A percentile compares a stretch with the other conserved stretches of the same genome.
Evolutionary conservation across 2,113 vertebrate genomes (phyloP).

Genomic region (Mustelus asterias): DNA sequence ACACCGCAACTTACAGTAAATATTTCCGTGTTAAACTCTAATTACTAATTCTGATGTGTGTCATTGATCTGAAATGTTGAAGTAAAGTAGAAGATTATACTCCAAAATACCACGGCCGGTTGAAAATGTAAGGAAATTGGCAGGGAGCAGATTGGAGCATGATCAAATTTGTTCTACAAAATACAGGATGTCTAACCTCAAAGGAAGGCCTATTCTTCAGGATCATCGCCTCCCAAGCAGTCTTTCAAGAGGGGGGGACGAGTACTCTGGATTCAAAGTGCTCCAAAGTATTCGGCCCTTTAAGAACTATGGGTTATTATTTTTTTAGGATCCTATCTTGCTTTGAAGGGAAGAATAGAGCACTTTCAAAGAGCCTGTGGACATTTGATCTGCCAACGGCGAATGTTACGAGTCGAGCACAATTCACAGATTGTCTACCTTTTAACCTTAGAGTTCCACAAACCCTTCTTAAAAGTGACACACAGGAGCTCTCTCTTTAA

Average conservation of each 20-base stretch:
- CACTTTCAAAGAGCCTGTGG: not conserved
- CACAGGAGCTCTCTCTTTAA: conserved; percentile 32
- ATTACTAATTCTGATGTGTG: not conserved
- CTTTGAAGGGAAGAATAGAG: conserved; percentile 4
- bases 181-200: not conserved
- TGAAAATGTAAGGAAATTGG: not conserved
- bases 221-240: no score
- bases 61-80: not conserved
- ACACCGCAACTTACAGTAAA: not conserved
- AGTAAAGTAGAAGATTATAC: not conserved
- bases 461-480: conserved; percentile 31
- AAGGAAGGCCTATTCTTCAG: not conserved
- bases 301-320: not conserved
- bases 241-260: not conserved
- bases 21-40: not conserved
- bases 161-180: not conserved
- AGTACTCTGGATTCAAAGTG: not conserved
- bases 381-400: not conserved
- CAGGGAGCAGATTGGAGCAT: not conserved
- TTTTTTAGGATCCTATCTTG: not conserved
- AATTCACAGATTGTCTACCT: conserved; percentile 34
- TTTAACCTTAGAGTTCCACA: conserved; percentile 15
- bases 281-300: not conserved
- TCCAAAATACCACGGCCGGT: not conserved
- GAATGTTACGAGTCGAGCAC: conserved; percentile 15